These are phyloP conservation scores for Trachelus stipa DNA, from an alignment of 2,888 invertebrate genomes.

Conservation along the genomic window DNA sequence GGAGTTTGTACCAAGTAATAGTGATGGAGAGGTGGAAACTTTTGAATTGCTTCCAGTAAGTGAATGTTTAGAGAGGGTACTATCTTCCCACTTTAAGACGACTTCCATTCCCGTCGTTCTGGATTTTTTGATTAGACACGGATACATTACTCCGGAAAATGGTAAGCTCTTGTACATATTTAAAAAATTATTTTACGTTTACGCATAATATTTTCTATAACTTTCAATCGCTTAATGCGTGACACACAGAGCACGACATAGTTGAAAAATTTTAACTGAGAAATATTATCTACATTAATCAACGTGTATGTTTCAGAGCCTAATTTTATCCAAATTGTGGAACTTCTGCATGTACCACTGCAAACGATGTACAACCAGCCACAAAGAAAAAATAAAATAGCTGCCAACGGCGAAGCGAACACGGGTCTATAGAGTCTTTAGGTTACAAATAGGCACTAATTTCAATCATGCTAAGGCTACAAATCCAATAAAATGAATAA, in stretches of 20 bases:
- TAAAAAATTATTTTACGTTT: background rate
- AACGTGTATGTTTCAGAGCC: constrained; percentile 75
- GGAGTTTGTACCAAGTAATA: constrained; percentile 91
- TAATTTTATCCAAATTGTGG: constrained; percentile 85
- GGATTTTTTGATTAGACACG: constrained; percentile 93
- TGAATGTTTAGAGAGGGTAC: constrained; percentile 84
- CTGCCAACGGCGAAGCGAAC: constrained; percentile 62
- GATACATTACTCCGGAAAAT: constrained; percentile 88
- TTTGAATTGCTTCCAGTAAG: constrained; percentile 88
- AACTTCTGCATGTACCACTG: constrained; percentile 87
- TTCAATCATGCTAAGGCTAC: constrained; percentile 48
- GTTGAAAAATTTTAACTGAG: background rate
- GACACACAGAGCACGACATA: background rate
- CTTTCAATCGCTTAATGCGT: background rate
- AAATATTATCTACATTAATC: background rate
- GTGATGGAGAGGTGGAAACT: constrained; percentile 93
- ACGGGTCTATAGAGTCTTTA: constrained; percentile 55
- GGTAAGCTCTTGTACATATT: constrained; percentile 69
- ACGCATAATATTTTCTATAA: background rate
- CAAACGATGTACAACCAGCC: constrained; percentile 82
- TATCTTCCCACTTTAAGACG: constrained; percentile 89
- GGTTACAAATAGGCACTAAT: constrained; percentile 52
- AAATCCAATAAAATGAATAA: constrained; percentile 38
- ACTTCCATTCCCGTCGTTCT: constrained; percentile 92
- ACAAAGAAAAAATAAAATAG: constrained; percentile 65